Percentiles rank a stretch among this genome's conserved stretches.
phyloP scores from a whole-genome alignment of 2,113 vertebrate species.

The Ochotona princeps region DNA sequence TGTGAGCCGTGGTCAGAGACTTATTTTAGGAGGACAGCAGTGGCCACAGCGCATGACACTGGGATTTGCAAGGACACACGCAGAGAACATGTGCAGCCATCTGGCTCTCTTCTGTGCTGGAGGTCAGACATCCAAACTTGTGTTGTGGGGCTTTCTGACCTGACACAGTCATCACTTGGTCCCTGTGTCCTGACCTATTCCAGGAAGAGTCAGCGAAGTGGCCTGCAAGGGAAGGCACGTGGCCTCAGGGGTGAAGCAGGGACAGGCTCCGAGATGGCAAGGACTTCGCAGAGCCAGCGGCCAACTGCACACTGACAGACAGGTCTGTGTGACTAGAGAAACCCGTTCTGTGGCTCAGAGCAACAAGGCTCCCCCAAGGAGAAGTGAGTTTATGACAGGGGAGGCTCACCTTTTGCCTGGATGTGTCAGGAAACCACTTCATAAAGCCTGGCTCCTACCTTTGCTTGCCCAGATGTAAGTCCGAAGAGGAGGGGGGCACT shows the following conservation, averaged over 20 bases:
- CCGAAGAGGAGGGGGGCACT: slow-evolving; percentile 27
- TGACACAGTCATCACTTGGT: neutral
- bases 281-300: slow-evolving; percentile 52
- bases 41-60: neutral
- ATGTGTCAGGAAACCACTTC: slow-evolving; percentile 66
- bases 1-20: slow-evolving; percentile 1
- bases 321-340: slow-evolving; percentile 70
- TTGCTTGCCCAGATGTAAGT: slow-evolving; percentile 43
- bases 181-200: slow-evolving; percentile 44
- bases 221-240: slow-evolving; percentile 61
- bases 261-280: slow-evolving; percentile 69
- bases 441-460: slow-evolving; percentile 47
- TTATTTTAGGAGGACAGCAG: slow-evolving; percentile 61
- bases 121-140: neutral
- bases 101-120: neutral
- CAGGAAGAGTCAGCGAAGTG: slow-evolving; percentile 55
- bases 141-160: neutral
- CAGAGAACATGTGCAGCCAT: neutral
- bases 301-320: slow-evolving; percentile 64
- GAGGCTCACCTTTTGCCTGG: slow-evolving; percentile 63
- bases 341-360: slow-evolving; percentile 42
- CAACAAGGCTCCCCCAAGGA: slow-evolving; percentile 49
- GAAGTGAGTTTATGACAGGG: slow-evolving; percentile 73
- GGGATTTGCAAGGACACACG: slow-evolving; percentile 50
- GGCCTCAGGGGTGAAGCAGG: slow-evolving; percentile 74